phyloP scores from a whole-genome alignment of 2,113 vertebrate species.

The Notothenia coriiceps region DNA sequence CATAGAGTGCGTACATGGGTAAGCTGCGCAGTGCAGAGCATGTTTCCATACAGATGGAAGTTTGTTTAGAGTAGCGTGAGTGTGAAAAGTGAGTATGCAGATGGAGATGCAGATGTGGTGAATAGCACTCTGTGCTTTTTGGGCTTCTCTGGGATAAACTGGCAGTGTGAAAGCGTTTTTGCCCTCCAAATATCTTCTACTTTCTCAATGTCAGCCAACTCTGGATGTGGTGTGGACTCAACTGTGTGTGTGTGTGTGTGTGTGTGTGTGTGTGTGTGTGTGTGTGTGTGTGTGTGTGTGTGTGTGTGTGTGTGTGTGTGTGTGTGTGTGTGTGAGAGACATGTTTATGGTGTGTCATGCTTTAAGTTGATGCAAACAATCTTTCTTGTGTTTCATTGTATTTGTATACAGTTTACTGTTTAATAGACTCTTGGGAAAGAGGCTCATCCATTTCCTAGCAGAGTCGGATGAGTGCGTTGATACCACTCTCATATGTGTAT shows the following conservation, averaged over 20 bases:
- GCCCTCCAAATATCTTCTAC: slow-evolving; percentile 29
- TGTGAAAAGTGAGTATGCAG: slow-evolving; percentile 61
- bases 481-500: not conserved
- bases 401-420: not conserved
- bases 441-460: not conserved
- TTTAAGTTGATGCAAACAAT: not conserved
- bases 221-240: slow-evolving; percentile 1
- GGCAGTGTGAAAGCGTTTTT: slow-evolving; percentile 18
- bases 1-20: slow-evolving; percentile 40
- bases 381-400: not conserved
- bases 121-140: slow-evolving; percentile 62
- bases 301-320: slow-evolving; percentile 7
- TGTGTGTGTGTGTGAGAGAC: slow-evolving; percentile 9
- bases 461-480: not conserved
- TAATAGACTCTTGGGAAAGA: not conserved
- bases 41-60: slow-evolving; percentile 70
- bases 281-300: slow-evolving; percentile 7
- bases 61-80: slow-evolving; percentile 73
- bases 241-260: slow-evolving; percentile 8
- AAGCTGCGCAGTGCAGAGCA: slow-evolving; percentile 10
- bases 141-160: slow-evolving; percentile 48
- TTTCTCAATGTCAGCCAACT: slow-evolving; percentile 45
- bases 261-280: not conserved
- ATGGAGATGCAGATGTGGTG: slow-evolving; percentile 75
- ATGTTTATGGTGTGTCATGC: not conserved